Evolutionary conservation across 2,113 vertebrate species (phyloP).

Genomic region (Dasyurus viverrinus): DNA sequence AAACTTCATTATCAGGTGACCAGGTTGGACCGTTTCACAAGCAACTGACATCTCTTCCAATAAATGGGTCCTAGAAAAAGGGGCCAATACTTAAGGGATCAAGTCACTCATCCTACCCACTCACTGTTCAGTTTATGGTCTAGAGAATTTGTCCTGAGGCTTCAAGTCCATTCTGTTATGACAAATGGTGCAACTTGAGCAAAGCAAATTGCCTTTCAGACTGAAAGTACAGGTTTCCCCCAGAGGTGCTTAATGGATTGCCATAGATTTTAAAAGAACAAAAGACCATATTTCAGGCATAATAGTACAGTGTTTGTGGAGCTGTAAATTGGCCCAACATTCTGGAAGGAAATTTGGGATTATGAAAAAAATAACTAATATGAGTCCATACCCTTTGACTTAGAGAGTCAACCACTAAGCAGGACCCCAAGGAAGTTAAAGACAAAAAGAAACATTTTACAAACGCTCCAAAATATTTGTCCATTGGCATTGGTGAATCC

Average conservation of each 20-base stretch:
- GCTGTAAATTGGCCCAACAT: not conserved
- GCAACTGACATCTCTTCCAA: not conserved
- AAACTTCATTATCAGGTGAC: not conserved
- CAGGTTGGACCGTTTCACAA: not conserved
- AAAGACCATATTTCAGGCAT: constrained; percentile 1
- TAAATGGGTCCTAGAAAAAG: not conserved
- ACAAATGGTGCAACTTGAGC: constrained; percentile 12
- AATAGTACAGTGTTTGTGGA: not conserved
- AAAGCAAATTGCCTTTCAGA: constrained; percentile 46
- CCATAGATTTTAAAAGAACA: not conserved
- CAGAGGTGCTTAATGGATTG: not conserved
- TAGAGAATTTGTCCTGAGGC: constrained; percentile 4
- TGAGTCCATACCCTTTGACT: not conserved
- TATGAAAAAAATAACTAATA: not conserved
- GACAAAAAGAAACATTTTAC: not conserved
- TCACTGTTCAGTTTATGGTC: not conserved
- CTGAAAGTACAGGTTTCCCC: not conserved
- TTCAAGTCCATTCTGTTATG: constrained; percentile 36
- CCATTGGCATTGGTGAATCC: not conserved
- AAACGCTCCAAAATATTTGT: not conserved
- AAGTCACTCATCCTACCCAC: not conserved
- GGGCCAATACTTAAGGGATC: accelerated
- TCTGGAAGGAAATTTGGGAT: not conserved
- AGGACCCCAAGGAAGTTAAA: not conserved
- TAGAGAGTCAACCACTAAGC: not conserved